These are phyloP conservation scores for Channallabes apus DNA, from an alignment of 2,797 vertebrate species.

Conservation along the genomic window DNA sequence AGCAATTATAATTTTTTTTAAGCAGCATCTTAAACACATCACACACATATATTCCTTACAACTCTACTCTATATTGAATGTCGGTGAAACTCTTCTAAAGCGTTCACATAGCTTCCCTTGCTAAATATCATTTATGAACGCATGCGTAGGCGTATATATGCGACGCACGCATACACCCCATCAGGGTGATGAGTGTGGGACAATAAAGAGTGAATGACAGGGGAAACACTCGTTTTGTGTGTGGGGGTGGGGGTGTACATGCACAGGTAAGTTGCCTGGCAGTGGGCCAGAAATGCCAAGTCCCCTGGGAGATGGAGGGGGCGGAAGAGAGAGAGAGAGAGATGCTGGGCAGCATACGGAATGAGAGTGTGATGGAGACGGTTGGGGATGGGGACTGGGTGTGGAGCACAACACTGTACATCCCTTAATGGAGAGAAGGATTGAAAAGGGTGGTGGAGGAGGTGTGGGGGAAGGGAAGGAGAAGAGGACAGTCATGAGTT, in stretches of 20 bases:
- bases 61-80: background rate
- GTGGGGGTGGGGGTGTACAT: background rate
- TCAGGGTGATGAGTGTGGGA: background rate
- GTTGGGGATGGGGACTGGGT: constrained; percentile 42
- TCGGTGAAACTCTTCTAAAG: constrained; percentile 2
- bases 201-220: background rate
- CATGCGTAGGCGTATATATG: background rate
- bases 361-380: constrained; percentile 19
- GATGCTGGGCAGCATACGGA: constrained; percentile 32
- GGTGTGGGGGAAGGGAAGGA: constrained; percentile 52
- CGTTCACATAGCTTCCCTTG: background rate
- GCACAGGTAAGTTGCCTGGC: constrained; percentile 43
- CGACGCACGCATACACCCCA: background rate
- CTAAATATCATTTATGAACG: constrained; percentile 1
- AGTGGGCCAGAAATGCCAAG: constrained; percentile 47
- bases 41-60: background rate
- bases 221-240: constrained; percentile 9
- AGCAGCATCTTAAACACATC: background rate
- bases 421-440: constrained; percentile 37
- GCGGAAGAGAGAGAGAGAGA: background rate
- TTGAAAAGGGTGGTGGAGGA: constrained; percentile 27
- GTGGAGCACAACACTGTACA: constrained; percentile 38
- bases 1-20: background rate
- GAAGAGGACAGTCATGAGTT: constrained; percentile 50
- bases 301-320: constrained; percentile 1